Conservation (phyloP, 2,888 invertebrate genomes). For the Xanthorhoe designata region DNA sequence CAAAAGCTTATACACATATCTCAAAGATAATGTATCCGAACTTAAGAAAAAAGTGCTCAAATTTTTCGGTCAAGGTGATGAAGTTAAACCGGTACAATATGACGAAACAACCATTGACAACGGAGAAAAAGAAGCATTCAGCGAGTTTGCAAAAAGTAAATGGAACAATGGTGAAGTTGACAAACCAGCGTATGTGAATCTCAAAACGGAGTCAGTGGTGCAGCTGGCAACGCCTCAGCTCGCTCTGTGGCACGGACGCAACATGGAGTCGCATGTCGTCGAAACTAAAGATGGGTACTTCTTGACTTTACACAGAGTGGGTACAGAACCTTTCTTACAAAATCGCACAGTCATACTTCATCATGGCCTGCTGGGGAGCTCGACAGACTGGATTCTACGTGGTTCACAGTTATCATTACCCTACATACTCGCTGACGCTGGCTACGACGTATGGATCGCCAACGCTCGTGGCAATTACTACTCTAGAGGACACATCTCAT, state of each 20-base stretch:
- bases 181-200: constrained; percentile 43
- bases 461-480: constrained; percentile 77
- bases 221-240: constrained; percentile 64
- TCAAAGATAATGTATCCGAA: neutral
- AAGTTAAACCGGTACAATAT: neutral
- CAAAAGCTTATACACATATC: neutral
- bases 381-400: constrained; percentile 73
- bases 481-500: constrained; percentile 60
- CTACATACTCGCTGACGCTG: constrained; percentile 81
- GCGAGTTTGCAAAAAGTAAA: constrained; percentile 12
- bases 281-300: constrained; percentile 67
- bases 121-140: constrained; percentile 13
- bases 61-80: neutral
- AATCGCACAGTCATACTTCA: constrained; percentile 63
- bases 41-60: neutral
- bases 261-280: constrained; percentile 64
- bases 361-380: constrained; percentile 73
- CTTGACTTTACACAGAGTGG: constrained; percentile 63
- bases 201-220: constrained; percentile 54
- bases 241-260: constrained; percentile 61
- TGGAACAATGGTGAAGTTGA: constrained; percentile 32
- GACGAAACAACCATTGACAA: neutral
- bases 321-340: constrained; percentile 8
- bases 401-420: constrained; percentile 68
- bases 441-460: constrained; percentile 87